Evolutionary conservation across 1,140 invertebrate genomes (phyloP).

Genomic region (Aphelinus certus): DNA sequence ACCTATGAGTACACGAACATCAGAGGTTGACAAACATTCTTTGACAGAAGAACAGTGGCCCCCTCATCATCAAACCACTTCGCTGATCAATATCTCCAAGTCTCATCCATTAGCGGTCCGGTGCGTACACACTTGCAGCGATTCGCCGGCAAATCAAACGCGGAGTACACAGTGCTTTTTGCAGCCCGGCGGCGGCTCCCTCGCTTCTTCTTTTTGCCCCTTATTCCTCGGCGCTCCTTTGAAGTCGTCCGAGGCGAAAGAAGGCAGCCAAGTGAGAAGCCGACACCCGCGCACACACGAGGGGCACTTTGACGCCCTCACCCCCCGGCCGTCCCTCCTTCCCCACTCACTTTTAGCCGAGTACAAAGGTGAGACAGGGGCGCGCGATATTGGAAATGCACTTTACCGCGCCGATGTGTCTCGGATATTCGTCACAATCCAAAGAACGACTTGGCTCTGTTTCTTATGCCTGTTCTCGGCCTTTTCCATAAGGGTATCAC

Average conservation of each 20-base stretch:
- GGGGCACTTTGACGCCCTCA: background rate
- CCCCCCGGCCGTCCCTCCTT: background rate
- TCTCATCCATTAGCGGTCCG: constrained; percentile 21
- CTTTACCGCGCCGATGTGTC: constrained; percentile 25
- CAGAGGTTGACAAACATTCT: too few relatives aligned
- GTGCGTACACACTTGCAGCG: constrained; percentile 1
- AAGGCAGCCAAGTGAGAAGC: constrained; percentile 50
- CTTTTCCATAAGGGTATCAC: too few relatives aligned
- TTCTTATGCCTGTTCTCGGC: constrained; percentile 1
- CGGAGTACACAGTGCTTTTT: constrained; percentile 8
- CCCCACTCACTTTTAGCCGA: background rate
- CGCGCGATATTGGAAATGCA: constrained; percentile 27
- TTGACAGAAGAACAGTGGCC: too few relatives aligned
- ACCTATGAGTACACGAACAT: too few relatives aligned
- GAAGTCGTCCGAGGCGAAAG: constrained; percentile 46
- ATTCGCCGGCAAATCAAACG: constrained; percentile 29
- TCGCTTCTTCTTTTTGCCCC: constrained; percentile 20
- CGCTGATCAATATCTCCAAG: too few relatives aligned
- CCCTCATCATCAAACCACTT: too few relatives aligned
- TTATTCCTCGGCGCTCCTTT: constrained; percentile 46
- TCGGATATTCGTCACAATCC: constrained; percentile 26
- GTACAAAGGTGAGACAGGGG: background rate
- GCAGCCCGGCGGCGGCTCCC: constrained; percentile 40
- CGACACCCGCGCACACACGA: constrained; percentile 34
- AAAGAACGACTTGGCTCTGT: constrained; percentile 13